These are phyloP conservation scores for Rhinatrema bivittatum DNA, from an alignment of 2,797 vertebrate genomes.

Conservation along the genomic window DNA sequence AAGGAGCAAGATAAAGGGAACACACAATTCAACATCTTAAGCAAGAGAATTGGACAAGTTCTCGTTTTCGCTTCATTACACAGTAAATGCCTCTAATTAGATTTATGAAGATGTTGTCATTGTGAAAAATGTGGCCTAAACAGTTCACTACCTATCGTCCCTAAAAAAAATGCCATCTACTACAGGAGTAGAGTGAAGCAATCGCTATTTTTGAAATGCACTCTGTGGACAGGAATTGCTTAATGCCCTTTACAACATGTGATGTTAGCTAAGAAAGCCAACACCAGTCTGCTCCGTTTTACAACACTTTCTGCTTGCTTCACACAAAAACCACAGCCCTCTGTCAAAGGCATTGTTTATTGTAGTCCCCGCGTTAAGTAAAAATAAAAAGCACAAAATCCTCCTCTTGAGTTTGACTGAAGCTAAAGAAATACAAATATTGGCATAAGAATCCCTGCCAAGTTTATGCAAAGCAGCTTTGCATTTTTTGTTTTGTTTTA, in stretches of 20 bases:
- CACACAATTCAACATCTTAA: conserved; percentile 6
- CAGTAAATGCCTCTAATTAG: conserved; percentile 17
- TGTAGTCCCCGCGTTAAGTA: conserved; percentile 31
- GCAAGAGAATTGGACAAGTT: neutral
- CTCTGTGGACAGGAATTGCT: conserved; percentile 56
- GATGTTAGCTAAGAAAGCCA: conserved; percentile 51
- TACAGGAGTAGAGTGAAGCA: conserved; percentile 53
- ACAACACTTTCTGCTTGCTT: conserved; percentile 57
- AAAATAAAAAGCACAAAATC: conserved; percentile 28
- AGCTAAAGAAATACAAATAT: conserved; percentile 17
- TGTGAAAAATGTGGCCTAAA: no score
- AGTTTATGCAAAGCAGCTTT: conserved; percentile 42
- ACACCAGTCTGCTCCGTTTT: conserved; percentile 51
- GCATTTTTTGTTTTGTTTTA: conserved; percentile 38
- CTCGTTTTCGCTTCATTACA: conserved; percentile 4
- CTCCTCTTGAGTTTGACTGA: conserved; percentile 3
- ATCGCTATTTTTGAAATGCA: conserved; percentile 52
- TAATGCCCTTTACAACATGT: conserved; percentile 56
- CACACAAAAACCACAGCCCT: conserved; percentile 54
- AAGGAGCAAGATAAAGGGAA: neutral
- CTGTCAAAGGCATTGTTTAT: conserved; percentile 50
- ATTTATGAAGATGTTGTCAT: conserved; percentile 1
- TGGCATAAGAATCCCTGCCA: conserved; percentile 19
- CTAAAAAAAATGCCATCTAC: conserved; percentile 30
- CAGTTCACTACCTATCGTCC: conserved; percentile 21